Evolutionary conservation across 1,140 invertebrate species (phyloP).

Genomic region (Neoseiulus cucumeris): DNA sequence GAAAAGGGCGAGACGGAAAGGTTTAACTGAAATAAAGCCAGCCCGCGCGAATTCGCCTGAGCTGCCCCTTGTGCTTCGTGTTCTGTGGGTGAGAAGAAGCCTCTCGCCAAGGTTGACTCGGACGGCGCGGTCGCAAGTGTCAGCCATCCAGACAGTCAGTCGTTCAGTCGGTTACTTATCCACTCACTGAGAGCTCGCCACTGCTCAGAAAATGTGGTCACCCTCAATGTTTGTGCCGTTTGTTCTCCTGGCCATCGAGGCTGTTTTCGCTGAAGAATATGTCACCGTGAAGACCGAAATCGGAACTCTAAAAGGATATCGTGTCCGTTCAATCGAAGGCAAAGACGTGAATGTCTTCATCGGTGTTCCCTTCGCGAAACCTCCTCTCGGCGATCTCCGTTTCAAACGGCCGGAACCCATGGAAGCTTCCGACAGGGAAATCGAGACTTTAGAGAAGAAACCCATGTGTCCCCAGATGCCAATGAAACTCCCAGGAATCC

Average conservation of each 20-base stretch:
- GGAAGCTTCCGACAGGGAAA: not conserved
- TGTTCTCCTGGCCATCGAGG: not conserved
- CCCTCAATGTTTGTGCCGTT: too few species aligned
- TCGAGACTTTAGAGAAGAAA: not conserved
- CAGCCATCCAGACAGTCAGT: too few species aligned
- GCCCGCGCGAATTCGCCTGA: too few species aligned
- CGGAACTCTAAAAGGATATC: not conserved
- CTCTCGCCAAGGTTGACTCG: too few species aligned
- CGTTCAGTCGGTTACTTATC: too few species aligned
- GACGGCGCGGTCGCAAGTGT: too few species aligned
- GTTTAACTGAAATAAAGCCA: too few species aligned
- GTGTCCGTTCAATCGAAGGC: not conserved
- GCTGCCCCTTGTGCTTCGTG: too few species aligned
- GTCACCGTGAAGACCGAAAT: not conserved
- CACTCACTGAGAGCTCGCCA: too few species aligned
- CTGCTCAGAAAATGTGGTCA: too few species aligned
- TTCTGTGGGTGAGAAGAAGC: too few species aligned
- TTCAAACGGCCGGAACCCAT: constrained; percentile 45
- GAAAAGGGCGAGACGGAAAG: too few species aligned
- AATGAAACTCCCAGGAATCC: constrained; percentile 11
- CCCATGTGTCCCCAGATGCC: not conserved
- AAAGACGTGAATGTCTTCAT: constrained; percentile 4
- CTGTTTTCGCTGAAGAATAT: not conserved
- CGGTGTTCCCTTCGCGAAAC: constrained; percentile 63
- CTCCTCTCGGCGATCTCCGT: constrained; percentile 42